A percentile compares a stretch with the other conserved stretches of the same genome.
These are phyloP conservation scores for Isurus oxyrinchus DNA, from an alignment of 2,113 vertebrate species.

Conservation along the genomic window DNA sequence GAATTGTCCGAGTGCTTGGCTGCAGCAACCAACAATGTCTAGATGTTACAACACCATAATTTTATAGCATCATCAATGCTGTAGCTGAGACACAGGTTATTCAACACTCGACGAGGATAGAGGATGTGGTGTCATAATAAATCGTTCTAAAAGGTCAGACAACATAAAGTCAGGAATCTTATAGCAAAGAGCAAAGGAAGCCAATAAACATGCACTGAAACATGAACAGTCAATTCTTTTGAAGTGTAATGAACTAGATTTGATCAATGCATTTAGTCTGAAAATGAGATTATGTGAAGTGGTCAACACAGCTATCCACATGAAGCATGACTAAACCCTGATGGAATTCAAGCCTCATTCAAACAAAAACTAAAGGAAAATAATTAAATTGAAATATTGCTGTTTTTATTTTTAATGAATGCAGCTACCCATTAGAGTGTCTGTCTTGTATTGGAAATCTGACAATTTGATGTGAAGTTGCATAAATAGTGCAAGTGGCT, in stretches of 20 bases:
- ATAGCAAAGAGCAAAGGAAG: background rate
- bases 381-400: constrained; percentile 6
- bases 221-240: constrained; percentile 6
- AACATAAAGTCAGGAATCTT: background rate
- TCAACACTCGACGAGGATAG: background rate
- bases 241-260: constrained; percentile 9
- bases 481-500: background rate
- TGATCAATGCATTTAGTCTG: background rate
- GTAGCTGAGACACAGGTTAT: background rate
- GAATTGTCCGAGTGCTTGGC: background rate
- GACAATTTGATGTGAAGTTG: background rate
- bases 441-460: constrained; percentile 13
- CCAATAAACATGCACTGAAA: background rate
- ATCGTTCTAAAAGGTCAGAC: background rate
- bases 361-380: background rate
- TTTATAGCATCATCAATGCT: background rate
- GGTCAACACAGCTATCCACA: background rate
- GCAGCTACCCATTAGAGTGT: background rate
- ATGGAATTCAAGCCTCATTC: background rate
- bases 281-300: background rate
- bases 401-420: background rate
- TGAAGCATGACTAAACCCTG: background rate
- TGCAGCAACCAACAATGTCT: background rate
- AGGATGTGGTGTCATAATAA: background rate
- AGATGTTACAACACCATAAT: background rate